Conservation (phyloP, 2,888 invertebrate species). For the Cosmia pyralina region DNA sequence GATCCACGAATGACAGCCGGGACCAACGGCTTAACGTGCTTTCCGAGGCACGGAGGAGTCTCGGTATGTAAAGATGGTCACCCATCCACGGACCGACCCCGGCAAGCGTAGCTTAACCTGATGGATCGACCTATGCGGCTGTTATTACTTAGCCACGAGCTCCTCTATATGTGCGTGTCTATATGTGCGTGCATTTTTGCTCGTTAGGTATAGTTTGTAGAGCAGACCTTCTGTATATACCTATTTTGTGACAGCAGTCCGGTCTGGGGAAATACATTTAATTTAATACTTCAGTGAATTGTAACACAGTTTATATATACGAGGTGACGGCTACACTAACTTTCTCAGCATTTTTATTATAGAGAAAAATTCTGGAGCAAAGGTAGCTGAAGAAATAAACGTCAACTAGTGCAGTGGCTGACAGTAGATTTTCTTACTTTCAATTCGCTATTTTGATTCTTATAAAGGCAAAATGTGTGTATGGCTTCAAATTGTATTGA, state of each 20-base stretch:
- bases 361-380: constrained; percentile 3
- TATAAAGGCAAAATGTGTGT: neutral
- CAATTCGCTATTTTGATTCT: neutral
- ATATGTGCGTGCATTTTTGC: no score
- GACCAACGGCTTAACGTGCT: no score
- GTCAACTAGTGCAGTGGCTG: neutral
- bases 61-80: no score
- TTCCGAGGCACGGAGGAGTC: no score
- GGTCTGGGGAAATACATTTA: constrained; percentile 78
- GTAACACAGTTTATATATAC: constrained; percentile 42
- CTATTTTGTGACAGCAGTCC: constrained; percentile 56
- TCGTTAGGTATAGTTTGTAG: no score
- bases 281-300: constrained; percentile 72
- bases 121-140: no score
- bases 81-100: no score
- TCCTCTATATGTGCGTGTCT: no score
- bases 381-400: constrained; percentile 15
- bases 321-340: constrained; percentile 32
- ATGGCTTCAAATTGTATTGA: neutral
- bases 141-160: no score
- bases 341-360: constrained; percentile 26
- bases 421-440: neutral
- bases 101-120: no score
- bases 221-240: neutral
- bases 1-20: no score